Evolutionary conservation across 2,888 invertebrate genomes (phyloP).

Genomic region (Tortricodes alternella): DNA sequence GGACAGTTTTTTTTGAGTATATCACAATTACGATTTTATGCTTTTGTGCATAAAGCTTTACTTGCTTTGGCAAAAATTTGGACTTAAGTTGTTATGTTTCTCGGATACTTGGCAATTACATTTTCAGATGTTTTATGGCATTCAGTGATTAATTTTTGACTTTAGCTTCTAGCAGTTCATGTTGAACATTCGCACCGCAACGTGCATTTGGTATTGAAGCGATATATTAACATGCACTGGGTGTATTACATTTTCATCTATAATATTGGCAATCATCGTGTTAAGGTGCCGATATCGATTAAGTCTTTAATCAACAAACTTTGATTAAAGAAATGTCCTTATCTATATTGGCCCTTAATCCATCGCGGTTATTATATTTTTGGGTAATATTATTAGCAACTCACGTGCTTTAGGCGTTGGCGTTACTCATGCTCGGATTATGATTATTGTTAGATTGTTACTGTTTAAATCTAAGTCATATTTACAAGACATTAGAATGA

Average conservation of each 20-base stretch:
- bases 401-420: constrained; percentile 31
- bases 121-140: constrained; percentile 55
- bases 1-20: neutral
- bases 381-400: constrained; percentile 23
- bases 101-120: too few relatives aligned
- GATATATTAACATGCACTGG: constrained; percentile 26
- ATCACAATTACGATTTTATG: neutral
- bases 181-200: constrained; percentile 3
- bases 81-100: too few relatives aligned
- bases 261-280: neutral
- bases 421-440: constrained; percentile 28
- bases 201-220: constrained; percentile 34
- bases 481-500: constrained; percentile 57
- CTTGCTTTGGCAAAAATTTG: too few relatives aligned
- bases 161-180: constrained; percentile 16
- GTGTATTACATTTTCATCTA: too few relatives aligned
- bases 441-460: constrained; percentile 32
- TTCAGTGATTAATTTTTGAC: constrained; percentile 31
- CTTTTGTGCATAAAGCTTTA: neutral
- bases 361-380: constrained; percentile 7
- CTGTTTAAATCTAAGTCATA: too few relatives aligned
- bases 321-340: neutral
- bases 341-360: neutral
- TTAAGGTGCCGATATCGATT: neutral
- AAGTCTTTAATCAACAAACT: too few relatives aligned